Evolutionary conservation across 2,113 vertebrate species (phyloP).

Genomic region (Empidonax alnorum): DNA sequence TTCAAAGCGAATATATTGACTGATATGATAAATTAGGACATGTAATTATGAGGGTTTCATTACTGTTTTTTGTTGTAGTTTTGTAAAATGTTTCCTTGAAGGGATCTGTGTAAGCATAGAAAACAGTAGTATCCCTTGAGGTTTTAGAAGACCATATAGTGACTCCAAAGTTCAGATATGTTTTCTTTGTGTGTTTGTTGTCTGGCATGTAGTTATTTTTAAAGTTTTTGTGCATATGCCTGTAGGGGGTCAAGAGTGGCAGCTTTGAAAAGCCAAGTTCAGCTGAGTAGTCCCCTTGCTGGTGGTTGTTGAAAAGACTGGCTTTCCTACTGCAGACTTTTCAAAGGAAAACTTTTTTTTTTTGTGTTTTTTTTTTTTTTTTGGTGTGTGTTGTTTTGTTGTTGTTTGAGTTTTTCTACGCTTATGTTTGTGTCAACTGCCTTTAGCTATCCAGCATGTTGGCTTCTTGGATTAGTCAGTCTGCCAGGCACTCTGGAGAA

Average conservation of each 20-base stretch:
- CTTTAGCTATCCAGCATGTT: neutral
- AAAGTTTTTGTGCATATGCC: neutral
- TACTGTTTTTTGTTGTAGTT: neutral
- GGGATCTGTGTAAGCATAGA: neutral
- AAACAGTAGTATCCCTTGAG: neutral
- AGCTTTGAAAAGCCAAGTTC: neutral
- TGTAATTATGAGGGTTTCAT: neutral
- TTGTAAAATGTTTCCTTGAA: neutral
- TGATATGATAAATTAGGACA: neutral
- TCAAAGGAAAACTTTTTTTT: neutral
- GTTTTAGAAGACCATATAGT: neutral
- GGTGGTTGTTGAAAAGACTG: neutral
- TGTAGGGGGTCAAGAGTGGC: neutral
- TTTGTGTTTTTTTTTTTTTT: neutral
- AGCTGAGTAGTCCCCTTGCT: neutral
- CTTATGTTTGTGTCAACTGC: neutral
- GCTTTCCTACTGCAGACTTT: neutral
- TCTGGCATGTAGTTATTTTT: conserved; percentile 2
- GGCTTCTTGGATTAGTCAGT: neutral
- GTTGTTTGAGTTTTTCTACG: neutral
- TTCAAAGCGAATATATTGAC: neutral
- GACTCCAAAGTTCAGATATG: neutral
- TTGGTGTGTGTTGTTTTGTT: neutral
- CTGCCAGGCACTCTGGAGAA: neutral
- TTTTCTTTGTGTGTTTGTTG: conserved; percentile 4